Conservation (phyloP, 2,888 invertebrate genomes). For the Thymelicus lineola region DNA sequence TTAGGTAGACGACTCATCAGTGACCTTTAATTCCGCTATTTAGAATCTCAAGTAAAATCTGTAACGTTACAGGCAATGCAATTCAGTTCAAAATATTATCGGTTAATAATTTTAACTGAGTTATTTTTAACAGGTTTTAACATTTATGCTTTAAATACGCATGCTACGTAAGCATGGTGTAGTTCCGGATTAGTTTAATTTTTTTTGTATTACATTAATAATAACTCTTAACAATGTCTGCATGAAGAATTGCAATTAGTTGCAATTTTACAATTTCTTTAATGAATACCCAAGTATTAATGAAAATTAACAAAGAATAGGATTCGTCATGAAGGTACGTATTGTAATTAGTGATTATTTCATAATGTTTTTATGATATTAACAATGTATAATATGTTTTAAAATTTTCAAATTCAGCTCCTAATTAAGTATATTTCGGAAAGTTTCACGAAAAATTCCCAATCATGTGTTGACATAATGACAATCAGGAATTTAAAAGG, state of each 20-base stretch:
- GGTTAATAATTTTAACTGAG: neutral
- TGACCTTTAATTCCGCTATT: neutral
- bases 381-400: neutral
- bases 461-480: no score
- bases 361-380: slow-evolving; percentile 16
- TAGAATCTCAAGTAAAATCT: neutral
- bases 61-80: neutral
- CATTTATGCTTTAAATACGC: slow-evolving; percentile 11
- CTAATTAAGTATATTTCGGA: neutral
- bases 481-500: no score
- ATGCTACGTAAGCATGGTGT: slow-evolving; percentile 8
- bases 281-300: slow-evolving; percentile 31
- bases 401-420: neutral
- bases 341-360: slow-evolving; percentile 23
- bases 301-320: slow-evolving; percentile 31
- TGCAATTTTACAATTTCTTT: slow-evolving; percentile 30
- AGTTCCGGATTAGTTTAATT: slow-evolving; percentile 25
- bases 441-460: neutral
- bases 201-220: slow-evolving; percentile 15
- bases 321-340: slow-evolving; percentile 29
- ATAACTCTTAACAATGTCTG: slow-evolving; percentile 22
- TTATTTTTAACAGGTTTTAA: slow-evolving; percentile 6
- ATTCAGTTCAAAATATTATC: neutral
- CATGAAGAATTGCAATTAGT: slow-evolving; percentile 28
- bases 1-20: slow-evolving; percentile 27